Conservation (phyloP, 2,113 vertebrate species). For the Eptesicus fuscus region DNA sequence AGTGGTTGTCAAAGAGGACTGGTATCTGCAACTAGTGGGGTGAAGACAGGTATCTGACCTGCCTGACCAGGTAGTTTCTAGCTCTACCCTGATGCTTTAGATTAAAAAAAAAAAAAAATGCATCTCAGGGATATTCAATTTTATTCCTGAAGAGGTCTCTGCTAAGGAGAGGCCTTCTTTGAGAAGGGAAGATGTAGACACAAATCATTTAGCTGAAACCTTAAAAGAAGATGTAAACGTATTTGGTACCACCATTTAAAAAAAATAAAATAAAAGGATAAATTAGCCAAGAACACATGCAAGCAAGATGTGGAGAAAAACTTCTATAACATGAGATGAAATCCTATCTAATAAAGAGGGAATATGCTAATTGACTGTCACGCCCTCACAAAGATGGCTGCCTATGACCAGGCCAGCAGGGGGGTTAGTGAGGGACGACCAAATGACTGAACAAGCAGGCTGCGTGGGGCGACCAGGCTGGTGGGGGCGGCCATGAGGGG, state of each 20-base stretch:
- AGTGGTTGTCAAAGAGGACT: background rate
- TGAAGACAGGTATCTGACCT: background rate
- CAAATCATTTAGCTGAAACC: background rate
- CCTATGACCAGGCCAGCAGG: too few species aligned
- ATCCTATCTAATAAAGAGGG: background rate
- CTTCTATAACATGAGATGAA: conserved; percentile 1
- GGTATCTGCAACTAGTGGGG: background rate
- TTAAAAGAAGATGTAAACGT: background rate
- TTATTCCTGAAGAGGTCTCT: background rate
- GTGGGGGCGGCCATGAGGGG: too few species aligned
- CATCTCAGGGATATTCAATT: background rate
- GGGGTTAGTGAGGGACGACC: too few species aligned
- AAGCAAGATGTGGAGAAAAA: conserved; percentile 3
- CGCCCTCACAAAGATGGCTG: too few species aligned
- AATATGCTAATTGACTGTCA: too few species aligned
- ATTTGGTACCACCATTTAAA: background rate
- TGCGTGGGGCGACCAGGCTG: too few species aligned
- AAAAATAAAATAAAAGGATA: background rate
- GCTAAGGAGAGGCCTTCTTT: background rate
- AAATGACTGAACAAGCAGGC: too few species aligned
- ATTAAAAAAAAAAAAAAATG: background rate
- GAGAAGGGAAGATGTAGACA: background rate
- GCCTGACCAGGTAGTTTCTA: background rate
- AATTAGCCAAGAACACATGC: background rate
- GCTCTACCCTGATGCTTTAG: background rate